Percentiles rank a stretch among this genome's conserved stretches.
phyloP scores from a whole-genome alignment of 2,797 vertebrate genomes.

The Mionectes olivaceus region DNA sequence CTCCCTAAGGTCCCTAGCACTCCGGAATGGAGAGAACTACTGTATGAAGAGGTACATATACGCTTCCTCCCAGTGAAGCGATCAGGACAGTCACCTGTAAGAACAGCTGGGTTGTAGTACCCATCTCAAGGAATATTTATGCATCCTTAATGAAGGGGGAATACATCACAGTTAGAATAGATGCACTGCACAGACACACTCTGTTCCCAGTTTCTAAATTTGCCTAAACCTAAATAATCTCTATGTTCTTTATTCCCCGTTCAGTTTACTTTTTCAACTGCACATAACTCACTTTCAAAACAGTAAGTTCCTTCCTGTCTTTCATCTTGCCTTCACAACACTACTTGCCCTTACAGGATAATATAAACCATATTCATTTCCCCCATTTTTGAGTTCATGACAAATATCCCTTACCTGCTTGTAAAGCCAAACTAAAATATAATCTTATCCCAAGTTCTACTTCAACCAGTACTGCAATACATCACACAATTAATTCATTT shows the following conservation, averaged over 20 bases:
- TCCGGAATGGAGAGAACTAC: not conserved
- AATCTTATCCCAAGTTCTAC: not conserved
- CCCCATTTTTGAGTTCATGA: not conserved
- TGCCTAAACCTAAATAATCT: not conserved
- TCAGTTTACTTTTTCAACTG: not conserved
- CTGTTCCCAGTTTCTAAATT: not conserved
- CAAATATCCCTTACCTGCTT: not conserved
- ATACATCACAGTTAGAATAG: not conserved
- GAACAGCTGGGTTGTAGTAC: not conserved
- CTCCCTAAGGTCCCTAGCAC: not conserved
- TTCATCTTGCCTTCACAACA: not conserved
- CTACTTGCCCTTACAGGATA: not conserved
- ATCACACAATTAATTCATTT: not conserved
- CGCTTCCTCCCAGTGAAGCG: not conserved
- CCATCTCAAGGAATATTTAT: not conserved
- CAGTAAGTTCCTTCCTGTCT: not conserved
- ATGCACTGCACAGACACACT: not conserved
- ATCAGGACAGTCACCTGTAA: not conserved
- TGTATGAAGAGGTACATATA: not conserved
- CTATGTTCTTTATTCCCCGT: not conserved
- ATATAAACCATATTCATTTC: not conserved
- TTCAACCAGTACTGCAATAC: not conserved
- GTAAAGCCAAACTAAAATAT: not conserved
- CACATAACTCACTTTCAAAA: not conserved
- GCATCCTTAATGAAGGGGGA: not conserved